A percentile compares a stretch with the other conserved stretches of the same genome.
phyloP scores from a whole-genome alignment of 2,797 vertebrate genomes.

The Peromyscus attwateri region DNA sequence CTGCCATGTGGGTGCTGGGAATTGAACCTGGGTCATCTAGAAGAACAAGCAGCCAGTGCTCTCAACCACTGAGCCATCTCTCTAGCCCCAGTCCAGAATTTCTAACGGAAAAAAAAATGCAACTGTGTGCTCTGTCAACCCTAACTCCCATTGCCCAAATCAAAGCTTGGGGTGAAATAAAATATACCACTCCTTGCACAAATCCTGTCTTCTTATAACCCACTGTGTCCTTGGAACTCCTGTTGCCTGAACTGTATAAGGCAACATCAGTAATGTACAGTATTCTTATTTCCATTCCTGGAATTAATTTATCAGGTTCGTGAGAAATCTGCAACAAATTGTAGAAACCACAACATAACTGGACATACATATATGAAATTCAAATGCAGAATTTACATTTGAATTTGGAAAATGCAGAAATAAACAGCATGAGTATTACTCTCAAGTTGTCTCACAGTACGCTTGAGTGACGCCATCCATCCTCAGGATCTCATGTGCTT shows the following conservation, averaged over 20 bases:
- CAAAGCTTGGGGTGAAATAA: background rate
- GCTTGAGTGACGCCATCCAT: background rate
- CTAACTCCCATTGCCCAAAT: background rate
- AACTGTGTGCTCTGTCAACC: background rate
- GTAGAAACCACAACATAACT: background rate
- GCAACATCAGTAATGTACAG: background rate
- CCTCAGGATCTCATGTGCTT: background rate
- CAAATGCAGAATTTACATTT: too few species aligned
- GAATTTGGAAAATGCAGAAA: constrained; percentile 27
- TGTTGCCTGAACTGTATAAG: background rate
- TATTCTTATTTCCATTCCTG: background rate
- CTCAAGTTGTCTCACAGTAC: background rate
- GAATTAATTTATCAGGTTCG: background rate
- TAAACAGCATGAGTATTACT: background rate
- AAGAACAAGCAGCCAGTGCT: too few species aligned
- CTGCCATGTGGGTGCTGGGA: too few species aligned
- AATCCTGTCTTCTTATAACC: background rate
- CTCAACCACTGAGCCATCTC: too few species aligned
- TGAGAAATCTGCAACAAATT: constrained; percentile 27
- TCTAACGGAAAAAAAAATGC: background rate
- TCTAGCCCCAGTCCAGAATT: background rate
- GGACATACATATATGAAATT: background rate
- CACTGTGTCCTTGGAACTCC: background rate
- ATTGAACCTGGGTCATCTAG: too few species aligned
- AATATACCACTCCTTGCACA: background rate